Percentiles rank a stretch among this genome's conserved stretches.
Evolutionary conservation across 2,113 vertebrate genomes (phyloP).

Genomic region (chimpanzee (Pan troglodytes)): NHGRI_mPanTro3-v2.1_pri NC_072404.2:79424501-79425000

Average conservation of each 20-base stretch:
- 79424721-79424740: background rate
- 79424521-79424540: no score
- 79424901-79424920: background rate
- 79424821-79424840: no score
- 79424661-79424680: background rate
- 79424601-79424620: no score
- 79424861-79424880: background rate
- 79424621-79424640: background rate
- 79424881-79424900: background rate
- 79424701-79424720: background rate
- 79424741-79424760: rapidly evolving
- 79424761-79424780: background rate
- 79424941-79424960: no score
- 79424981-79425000: no score
- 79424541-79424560: background rate
- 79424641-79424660: background rate
- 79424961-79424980: no score
- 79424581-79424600: background rate
- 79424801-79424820: background rate
- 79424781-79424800: background rate
- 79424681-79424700: background rate
- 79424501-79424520: background rate
- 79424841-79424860: background rate
- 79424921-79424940: no score
- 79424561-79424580: background rate